phyloP scores from a whole-genome alignment of 1,140 invertebrate genomes.

The Drosophila nannoptera region DNA sequence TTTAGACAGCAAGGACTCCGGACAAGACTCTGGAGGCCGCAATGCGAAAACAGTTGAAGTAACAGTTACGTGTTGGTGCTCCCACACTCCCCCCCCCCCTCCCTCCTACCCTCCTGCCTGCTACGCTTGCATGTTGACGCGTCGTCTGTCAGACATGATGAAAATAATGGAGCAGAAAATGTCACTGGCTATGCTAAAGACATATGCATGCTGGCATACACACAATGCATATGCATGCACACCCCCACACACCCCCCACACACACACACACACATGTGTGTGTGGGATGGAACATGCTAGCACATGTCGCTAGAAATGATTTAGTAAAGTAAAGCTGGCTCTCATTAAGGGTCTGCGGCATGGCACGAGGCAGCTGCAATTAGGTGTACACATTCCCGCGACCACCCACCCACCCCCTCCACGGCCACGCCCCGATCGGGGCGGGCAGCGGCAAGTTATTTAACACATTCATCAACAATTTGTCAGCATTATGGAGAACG shows the following conservation, averaged over 20 bases:
- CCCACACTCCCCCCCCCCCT: no score
- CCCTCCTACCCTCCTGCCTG: slow-evolving; percentile 22
- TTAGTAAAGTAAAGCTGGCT: slow-evolving; percentile 71
- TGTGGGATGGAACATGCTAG: slow-evolving; percentile 11
- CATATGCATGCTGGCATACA: slow-evolving; percentile 16
- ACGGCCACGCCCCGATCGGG: no score
- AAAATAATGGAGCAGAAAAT: slow-evolving; percentile 78
- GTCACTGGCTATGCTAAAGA: slow-evolving; percentile 68
- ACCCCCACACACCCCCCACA: no score
- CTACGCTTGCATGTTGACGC: slow-evolving; percentile 73
- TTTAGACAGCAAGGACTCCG: slow-evolving; percentile 30
- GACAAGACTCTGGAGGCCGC: slow-evolving; percentile 44
- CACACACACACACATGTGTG: not conserved
- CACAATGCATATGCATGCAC: not conserved
- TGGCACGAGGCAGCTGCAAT: slow-evolving; percentile 36
- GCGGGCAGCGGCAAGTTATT: slow-evolving; percentile 39
- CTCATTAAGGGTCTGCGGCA: slow-evolving; percentile 54
- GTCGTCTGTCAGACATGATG: slow-evolving; percentile 77
- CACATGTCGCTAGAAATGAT: slow-evolving; percentile 55
- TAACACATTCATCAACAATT: slow-evolving; percentile 75
- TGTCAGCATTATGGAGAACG: slow-evolving; percentile 62
- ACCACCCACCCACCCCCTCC: not conserved
- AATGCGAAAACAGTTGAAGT: slow-evolving; percentile 42
- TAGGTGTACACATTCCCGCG: slow-evolving; percentile 11
- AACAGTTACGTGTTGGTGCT: slow-evolving; percentile 40